These are phyloP conservation scores for Aleiodes testaceus DNA, from an alignment of 2,888 invertebrate species.

Conservation along the genomic window DNA sequence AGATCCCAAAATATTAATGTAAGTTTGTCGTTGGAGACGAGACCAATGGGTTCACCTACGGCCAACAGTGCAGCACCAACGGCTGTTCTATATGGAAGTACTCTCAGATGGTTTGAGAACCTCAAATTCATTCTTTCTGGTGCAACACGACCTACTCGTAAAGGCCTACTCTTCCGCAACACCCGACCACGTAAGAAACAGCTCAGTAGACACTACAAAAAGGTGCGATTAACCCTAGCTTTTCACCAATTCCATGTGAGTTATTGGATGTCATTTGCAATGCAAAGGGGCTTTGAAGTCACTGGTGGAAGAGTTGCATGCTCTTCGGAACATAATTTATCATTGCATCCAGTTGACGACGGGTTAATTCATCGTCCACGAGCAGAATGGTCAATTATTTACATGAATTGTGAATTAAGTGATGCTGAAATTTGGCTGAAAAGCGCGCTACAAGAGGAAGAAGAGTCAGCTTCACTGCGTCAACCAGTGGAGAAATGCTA, in stretches of 20 bases:
- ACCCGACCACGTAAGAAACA: slow-evolving; percentile 90
- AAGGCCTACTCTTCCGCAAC: slow-evolving; percentile 91
- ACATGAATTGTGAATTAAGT: slow-evolving; percentile 94
- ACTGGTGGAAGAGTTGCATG: slow-evolving; percentile 87
- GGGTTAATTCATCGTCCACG: slow-evolving; percentile 88
- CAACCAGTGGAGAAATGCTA: slow-evolving; percentile 88
- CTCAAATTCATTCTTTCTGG: slow-evolving; percentile 93
- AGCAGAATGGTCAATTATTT: slow-evolving; percentile 92
- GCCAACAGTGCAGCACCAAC: slow-evolving; percentile 77
- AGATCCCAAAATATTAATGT: slow-evolving; percentile 90
- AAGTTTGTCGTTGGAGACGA: slow-evolving; percentile 85
- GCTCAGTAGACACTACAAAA: slow-evolving; percentile 92
- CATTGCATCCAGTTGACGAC: slow-evolving; percentile 84
- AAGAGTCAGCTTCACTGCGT: slow-evolving; percentile 74
- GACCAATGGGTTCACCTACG: slow-evolving; percentile 71
- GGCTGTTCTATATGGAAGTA: slow-evolving; percentile 92
- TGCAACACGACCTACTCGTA: slow-evolving; percentile 93
- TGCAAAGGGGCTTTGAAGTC: slow-evolving; percentile 93
- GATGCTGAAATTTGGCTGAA: slow-evolving; percentile 95
- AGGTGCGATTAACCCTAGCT: slow-evolving; percentile 88
- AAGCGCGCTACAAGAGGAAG: slow-evolving; percentile 80
- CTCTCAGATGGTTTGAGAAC: slow-evolving; percentile 96
- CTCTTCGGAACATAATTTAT: slow-evolving; percentile 85
- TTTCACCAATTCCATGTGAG: slow-evolving; percentile 90
- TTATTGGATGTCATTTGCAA: slow-evolving; percentile 98